These are phyloP conservation scores for Scarus forsteni DNA, from an alignment of 2,797 vertebrate genomes.

Conservation along the genomic window DNA sequence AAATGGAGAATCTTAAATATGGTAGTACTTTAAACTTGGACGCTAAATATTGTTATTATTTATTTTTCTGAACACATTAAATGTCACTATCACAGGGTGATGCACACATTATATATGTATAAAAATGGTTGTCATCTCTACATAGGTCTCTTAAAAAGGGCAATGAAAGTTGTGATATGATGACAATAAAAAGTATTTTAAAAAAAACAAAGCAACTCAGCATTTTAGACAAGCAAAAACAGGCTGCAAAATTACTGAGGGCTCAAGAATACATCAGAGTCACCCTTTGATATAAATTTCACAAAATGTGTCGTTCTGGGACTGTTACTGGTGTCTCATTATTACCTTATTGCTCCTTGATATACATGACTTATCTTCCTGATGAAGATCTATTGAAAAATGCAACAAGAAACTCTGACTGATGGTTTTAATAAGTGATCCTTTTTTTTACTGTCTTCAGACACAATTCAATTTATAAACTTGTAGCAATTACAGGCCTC, in stretches of 20 bases:
- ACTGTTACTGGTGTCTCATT: constrained; percentile 39
- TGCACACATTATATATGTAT: too few species aligned
- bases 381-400: constrained; percentile 21
- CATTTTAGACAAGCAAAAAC: constrained; percentile 42
- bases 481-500: constrained; percentile 37
- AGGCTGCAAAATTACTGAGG: constrained; percentile 59
- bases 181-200: constrained; percentile 63
- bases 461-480: constrained; percentile 43
- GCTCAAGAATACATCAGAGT: constrained; percentile 45
- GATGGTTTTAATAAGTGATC: constrained; percentile 25
- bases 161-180: too few species aligned
- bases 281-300: constrained; percentile 41
- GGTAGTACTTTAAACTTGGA: too few species aligned
- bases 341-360: constrained; percentile 43
- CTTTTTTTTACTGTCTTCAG: constrained; percentile 22
- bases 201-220: constrained; percentile 43
- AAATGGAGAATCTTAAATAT: too few species aligned
- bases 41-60: too few species aligned
- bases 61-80: too few species aligned
- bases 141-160: too few species aligned
- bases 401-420: constrained; percentile 29
- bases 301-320: constrained; percentile 45
- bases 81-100: too few species aligned
- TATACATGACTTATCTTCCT: constrained; percentile 33
- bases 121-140: too few species aligned